Evolutionary conservation across 2,888 invertebrate genomes (phyloP).

Genomic region (Tenthredo notha): DNA sequence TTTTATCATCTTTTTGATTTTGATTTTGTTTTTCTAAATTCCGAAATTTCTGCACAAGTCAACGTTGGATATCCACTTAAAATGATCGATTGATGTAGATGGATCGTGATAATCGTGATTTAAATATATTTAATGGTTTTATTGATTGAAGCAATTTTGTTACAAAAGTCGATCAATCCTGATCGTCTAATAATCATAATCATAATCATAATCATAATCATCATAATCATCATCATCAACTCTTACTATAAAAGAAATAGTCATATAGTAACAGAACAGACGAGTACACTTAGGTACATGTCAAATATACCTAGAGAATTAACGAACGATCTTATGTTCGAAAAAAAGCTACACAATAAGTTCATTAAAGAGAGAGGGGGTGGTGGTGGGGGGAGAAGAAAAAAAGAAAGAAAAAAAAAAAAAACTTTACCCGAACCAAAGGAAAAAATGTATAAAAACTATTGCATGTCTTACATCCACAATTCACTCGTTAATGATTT

Average conservation of each 20-base stretch:
- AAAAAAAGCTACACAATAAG: conserved; percentile 56
- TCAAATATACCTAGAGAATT: conserved; percentile 50
- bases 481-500: conserved; percentile 60
- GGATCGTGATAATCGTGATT: conserved; percentile 20
- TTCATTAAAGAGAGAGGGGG: conserved; percentile 13
- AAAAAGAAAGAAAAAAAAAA: background rate
- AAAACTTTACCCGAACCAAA: conserved; percentile 61
- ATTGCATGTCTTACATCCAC: conserved; percentile 61
- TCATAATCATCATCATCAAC: conserved; percentile 58
- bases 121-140: conserved; percentile 63
- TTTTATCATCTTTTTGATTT: background rate
- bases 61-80: conserved; percentile 24
- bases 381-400: background rate
- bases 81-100: background rate
- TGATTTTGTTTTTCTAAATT: background rate
- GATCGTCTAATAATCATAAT: conserved; percentile 58
- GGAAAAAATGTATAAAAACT: conserved; percentile 63
- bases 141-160: conserved; percentile 68
- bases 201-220: conserved; percentile 56
- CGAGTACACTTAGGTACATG: conserved; percentile 60
- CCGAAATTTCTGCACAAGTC: background rate
- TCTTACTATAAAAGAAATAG: conserved; percentile 59
- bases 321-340: conserved; percentile 53
- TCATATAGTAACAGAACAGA: conserved; percentile 59
- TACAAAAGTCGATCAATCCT: conserved; percentile 67